A percentile compares a stretch with the other conserved stretches of the same genome.
Evolutionary conservation across 2,113 vertebrate genomes (phyloP).

Genomic region (Regulus satrapa): DNA sequence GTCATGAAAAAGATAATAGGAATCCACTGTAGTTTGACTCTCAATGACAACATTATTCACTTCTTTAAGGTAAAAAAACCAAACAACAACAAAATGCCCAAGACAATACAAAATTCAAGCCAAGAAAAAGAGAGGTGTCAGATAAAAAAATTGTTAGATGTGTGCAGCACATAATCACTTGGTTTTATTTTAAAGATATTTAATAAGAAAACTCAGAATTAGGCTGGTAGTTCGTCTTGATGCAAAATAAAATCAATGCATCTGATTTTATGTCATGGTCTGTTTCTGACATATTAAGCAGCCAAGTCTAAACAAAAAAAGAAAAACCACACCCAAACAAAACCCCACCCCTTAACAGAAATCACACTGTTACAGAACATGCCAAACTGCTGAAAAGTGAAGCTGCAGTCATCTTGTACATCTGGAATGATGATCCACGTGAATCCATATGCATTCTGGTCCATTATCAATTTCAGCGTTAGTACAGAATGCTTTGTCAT

Average conservation of each 20-base stretch:
- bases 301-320: neutral
- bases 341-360: neutral
- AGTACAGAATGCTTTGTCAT: neutral
- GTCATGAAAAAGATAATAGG: neutral
- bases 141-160: neutral
- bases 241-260: neutral
- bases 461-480: neutral
- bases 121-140: neutral
- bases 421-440: neutral
- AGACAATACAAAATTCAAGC: neutral
- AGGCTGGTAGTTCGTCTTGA: neutral
- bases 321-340: too few species aligned
- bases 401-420: neutral
- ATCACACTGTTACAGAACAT: neutral
- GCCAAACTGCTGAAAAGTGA: neutral
- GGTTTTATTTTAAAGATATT: neutral
- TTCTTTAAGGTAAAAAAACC: too few species aligned
- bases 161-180: neutral
- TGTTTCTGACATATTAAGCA: neutral
- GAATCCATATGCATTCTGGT: neutral
- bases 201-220: neutral
- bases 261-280: neutral
- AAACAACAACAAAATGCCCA: accelerated
- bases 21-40: neutral
- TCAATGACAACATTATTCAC: too few species aligned